Conservation (phyloP, 2,888 invertebrate genomes). For the Ectemnius continuus region DNA sequence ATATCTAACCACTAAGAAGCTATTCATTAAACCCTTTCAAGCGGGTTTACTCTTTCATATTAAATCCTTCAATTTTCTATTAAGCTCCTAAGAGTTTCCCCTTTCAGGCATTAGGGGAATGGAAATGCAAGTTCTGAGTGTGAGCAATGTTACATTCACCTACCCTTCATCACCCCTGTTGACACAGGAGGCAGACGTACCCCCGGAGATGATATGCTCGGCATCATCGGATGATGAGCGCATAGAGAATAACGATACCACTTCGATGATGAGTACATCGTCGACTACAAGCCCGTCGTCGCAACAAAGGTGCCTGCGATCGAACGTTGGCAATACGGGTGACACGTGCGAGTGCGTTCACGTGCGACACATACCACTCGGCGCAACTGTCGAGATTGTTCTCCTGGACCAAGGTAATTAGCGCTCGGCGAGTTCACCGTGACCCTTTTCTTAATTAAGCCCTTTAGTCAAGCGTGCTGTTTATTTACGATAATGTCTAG, state of each 20-base stretch:
- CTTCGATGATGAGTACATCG: slow-evolving; percentile 28
- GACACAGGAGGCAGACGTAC: slow-evolving; percentile 84
- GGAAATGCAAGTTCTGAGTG: slow-evolving; percentile 75
- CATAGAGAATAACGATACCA: slow-evolving; percentile 60
- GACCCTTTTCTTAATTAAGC: not conserved
- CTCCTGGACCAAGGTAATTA: slow-evolving; percentile 87
- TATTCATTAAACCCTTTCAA: no score
- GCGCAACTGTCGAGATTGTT: slow-evolving; percentile 86
- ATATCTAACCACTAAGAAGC: no score
- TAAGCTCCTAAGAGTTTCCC: not conserved
- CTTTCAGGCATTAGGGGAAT: slow-evolving; percentile 74
- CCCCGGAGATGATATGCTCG: slow-evolving; percentile 80
- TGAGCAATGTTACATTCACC: slow-evolving; percentile 87
- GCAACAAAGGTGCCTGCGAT: slow-evolving; percentile 65
- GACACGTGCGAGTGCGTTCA: slow-evolving; percentile 85
- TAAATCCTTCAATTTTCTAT: no score
- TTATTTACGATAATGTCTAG: no score
- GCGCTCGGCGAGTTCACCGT: not conserved
- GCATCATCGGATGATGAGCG: slow-evolving; percentile 53
- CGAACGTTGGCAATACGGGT: slow-evolving; percentile 43
- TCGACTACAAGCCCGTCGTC: slow-evolving; percentile 6
- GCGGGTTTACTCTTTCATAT: no score
- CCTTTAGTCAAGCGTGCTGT: slow-evolving; percentile 1
- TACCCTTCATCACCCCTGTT: slow-evolving; percentile 89
- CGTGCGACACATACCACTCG: slow-evolving; percentile 83